phyloP scores from a whole-genome alignment of 2,113 vertebrate species.

The Apteryx owenii region DNA sequence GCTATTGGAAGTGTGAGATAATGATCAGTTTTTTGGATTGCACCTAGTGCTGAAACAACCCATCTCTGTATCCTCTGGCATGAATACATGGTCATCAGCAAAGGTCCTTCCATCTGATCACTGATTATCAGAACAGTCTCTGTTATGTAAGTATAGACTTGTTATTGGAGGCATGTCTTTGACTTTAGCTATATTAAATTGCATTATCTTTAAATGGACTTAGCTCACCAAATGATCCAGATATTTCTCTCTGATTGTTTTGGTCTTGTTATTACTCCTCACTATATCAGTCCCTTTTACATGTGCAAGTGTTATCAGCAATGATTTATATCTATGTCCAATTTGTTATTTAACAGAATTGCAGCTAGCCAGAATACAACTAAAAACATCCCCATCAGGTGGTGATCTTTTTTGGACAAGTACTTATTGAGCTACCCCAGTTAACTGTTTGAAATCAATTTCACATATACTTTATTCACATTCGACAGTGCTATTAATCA shows the following conservation, averaged over 20 bases:
- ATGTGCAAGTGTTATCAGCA: neutral
- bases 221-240: neutral
- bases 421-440: neutral
- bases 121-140: neutral
- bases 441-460: neutral
- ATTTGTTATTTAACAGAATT: neutral
- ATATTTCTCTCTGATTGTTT: neutral
- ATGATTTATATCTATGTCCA: neutral
- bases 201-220: neutral
- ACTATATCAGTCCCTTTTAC: neutral
- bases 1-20: neutral
- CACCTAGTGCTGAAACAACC: neutral
- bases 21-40: neutral
- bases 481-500: neutral
- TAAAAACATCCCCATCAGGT: neutral
- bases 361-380: neutral
- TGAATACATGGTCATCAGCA: neutral
- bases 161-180: neutral
- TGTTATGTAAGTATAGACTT: neutral
- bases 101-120: neutral
- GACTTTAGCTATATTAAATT: neutral
- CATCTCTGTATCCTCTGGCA: neutral
- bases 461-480: neutral
- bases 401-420: neutral
- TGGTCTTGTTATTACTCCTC: neutral